These are phyloP conservation scores for Drosophila punjabiensis DNA, from an alignment of 1,140 invertebrate genomes.

Conservation along the genomic window DNA sequence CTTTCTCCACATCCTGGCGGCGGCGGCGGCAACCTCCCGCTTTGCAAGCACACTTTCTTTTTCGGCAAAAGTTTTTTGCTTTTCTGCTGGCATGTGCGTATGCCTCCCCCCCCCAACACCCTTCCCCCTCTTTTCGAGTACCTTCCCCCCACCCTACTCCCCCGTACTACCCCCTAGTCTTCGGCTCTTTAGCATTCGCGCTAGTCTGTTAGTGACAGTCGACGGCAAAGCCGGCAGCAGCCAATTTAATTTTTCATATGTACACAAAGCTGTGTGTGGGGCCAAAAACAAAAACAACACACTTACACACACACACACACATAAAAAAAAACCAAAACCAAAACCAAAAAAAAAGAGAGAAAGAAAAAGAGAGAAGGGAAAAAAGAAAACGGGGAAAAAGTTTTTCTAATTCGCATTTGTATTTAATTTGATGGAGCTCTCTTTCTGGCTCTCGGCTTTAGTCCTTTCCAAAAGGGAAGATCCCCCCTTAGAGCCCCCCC, in stretches of 20 bases:
- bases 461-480: neutral
- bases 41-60: conserved; percentile 45
- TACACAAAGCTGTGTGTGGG: conserved; percentile 28
- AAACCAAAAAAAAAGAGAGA: neutral
- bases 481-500: conserved; percentile 2
- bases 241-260: conserved; percentile 71
- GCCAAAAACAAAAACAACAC: conserved; percentile 6
- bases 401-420: conserved; percentile 82
- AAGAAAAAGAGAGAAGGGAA: neutral
- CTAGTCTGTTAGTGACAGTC: conserved; percentile 61
- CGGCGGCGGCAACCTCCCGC: neutral
- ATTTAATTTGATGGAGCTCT: conserved; percentile 72
- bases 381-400: conserved; percentile 43
- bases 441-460: conserved; percentile 14
- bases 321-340: conserved; percentile 4
- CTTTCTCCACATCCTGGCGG: conserved; percentile 1
- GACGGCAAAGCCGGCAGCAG: conserved; percentile 39
- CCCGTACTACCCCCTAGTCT: neutral
- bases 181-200: conserved; percentile 39
- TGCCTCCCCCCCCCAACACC: neutral
- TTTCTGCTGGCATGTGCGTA: conserved; percentile 48
- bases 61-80: conserved; percentile 55
- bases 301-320: too few species aligned
- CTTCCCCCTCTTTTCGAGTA: too few species aligned
- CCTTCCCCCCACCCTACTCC: neutral